Base-by-base conservation (phyloP, 2,888 invertebrate species). In the Tethea ocularis region DNA sequence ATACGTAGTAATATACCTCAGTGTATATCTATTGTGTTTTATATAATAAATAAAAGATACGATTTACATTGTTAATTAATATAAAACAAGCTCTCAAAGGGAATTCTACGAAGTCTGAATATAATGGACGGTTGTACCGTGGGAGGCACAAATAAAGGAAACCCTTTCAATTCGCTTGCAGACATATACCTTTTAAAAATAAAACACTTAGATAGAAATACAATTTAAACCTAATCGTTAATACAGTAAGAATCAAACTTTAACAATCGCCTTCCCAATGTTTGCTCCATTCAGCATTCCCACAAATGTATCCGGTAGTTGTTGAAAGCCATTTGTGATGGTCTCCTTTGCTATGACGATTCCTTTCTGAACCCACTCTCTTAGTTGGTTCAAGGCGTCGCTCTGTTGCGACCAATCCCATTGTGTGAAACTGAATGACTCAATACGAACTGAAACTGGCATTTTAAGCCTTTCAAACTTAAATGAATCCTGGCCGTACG, bases 401-500 rank as follows among this genome's bases (percentile, higher is more conserved):
- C 52, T 54, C 64, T 79, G 80, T 41, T 63, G 57, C 53, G 68
- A 24, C 77, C 72, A 74, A 29, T 71, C 62, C 83, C 80, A 83
- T 65, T 84, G 80, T 60, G 81, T 77, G 62, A 83, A 82, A 36
- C 80, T 80, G 59, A 84, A 82, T 24, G 77, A 63, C 60, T 74
- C 67, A 3, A 78, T 69, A 55, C 60, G 62, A n/a, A 81, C 66
- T 0, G 69, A 64, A 41, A 61, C 59, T 3, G 62, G 68, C 20
- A 72, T 60, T 51, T 62, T 60, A 0, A 66, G 61, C 7, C 60
- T 68, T 57, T 66, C 61, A 15, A 29, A 63, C 1, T 57, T 54
- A 7, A 57, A 52, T 8, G 52, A 17, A 8, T 53, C 61, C 5
- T 62, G 36, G 0, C 78, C 78, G 74, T 95, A 95, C 0, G 88